These are phyloP conservation scores for Hirtodrosophila cameraria DNA, from an alignment of 2,888 invertebrate species.

Conservation along the genomic window DNA sequence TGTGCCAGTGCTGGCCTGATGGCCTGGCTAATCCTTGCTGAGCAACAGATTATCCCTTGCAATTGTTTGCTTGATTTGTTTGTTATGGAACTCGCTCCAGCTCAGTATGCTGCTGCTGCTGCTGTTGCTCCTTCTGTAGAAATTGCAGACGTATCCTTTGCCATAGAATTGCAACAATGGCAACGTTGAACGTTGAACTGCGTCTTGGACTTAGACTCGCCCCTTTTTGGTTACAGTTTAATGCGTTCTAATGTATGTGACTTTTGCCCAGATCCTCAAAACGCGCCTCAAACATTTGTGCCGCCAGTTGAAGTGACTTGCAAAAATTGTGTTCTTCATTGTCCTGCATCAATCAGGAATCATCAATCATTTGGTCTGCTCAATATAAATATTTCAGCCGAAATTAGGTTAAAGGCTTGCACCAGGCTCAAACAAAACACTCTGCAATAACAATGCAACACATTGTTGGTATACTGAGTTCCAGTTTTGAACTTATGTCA, in stretches of 20 bases:
- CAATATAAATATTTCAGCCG: slow-evolving; percentile 75
- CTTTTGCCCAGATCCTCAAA: slow-evolving; percentile 70
- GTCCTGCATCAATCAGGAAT: slow-evolving; percentile 62
- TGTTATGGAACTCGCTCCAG: slow-evolving; percentile 59
- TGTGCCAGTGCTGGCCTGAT: slow-evolving; percentile 36
- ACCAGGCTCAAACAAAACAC: slow-evolving; percentile 9
- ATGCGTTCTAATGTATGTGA: slow-evolving; percentile 82
- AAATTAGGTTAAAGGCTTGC: slow-evolving; percentile 79
- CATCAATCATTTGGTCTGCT: slow-evolving; percentile 69
- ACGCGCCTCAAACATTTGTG: slow-evolving; percentile 52
- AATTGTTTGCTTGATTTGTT: slow-evolving; percentile 80
- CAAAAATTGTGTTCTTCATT: slow-evolving; percentile 49
- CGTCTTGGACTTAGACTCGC: slow-evolving; percentile 47
- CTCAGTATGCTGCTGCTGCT: slow-evolving; percentile 11
- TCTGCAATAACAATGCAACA: not conserved
- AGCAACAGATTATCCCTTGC: slow-evolving; percentile 78
- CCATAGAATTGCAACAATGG: slow-evolving; percentile 49
- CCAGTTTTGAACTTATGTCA: slow-evolving; percentile 65
- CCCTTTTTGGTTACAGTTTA: slow-evolving; percentile 79
- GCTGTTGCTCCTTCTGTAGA: slow-evolving; percentile 41
- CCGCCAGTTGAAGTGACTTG: slow-evolving; percentile 70
- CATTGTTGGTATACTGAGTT: slow-evolving; percentile 27
- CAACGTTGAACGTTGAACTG: slow-evolving; percentile 32
- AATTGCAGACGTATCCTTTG: slow-evolving; percentile 23
- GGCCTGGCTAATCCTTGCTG: slow-evolving; percentile 69